Percentiles rank a stretch among this genome's conserved stretches.
These are phyloP conservation scores for Dicentrarchus labrax DNA, from an alignment of 2,113 vertebrate species.

Conservation along the genomic window DNA sequence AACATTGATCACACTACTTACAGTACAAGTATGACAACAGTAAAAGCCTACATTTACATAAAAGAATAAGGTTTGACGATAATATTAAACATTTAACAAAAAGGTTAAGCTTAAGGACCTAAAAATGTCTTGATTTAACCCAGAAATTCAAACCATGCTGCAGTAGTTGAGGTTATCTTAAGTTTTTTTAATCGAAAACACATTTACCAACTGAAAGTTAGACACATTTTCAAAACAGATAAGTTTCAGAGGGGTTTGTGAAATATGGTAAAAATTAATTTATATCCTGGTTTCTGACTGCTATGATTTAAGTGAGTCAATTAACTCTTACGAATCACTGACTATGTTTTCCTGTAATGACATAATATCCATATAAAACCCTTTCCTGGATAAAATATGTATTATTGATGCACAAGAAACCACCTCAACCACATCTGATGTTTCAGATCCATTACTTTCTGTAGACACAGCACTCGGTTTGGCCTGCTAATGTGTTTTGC, in stretches of 20 bases:
- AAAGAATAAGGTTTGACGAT: no score
- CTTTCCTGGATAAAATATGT: conserved; percentile 17
- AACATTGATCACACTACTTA: no score
- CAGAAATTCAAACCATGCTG: no score
- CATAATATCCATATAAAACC: conserved; percentile 27
- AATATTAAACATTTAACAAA: no score
- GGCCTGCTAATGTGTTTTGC: conserved; percentile 47
- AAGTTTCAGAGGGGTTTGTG: conserved; percentile 6
- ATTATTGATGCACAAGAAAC: conserved; percentile 38
- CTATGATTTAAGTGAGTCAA: conserved; percentile 52
- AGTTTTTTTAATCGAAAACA: no score
- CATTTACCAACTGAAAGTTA: no score
- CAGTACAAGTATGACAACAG: no score
- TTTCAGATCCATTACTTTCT: conserved; percentile 4
- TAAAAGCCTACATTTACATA: no score
- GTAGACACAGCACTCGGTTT: conserved; percentile 41
- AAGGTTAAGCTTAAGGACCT: no score
- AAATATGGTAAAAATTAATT: conserved; percentile 22
- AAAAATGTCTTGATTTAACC: no score
- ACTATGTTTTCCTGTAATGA: conserved; percentile 38
- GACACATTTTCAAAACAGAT: no score
- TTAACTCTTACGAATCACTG: conserved; percentile 40
- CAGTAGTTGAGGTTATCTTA: no score
- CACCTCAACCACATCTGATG: conserved; percentile 29
- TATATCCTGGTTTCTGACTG: conserved; percentile 18